These are phyloP conservation scores for Hydrozoanthus gracilis DNA, from an alignment of 92 coral and sea anemone species.

Conservation along the genomic window DNA sequence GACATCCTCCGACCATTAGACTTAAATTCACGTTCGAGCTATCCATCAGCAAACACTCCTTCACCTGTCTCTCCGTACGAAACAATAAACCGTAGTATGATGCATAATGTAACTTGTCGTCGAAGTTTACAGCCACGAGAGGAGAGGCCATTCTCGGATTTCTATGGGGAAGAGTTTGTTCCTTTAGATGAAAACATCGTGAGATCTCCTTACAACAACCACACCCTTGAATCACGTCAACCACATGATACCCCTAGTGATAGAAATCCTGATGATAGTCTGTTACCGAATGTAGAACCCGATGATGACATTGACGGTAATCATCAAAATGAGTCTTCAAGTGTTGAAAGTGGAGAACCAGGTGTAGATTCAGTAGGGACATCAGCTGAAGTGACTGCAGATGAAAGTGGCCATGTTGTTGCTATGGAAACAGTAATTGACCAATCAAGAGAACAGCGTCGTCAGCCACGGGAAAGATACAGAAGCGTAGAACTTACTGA, in stretches of 20 bases:
- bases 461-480: constrained; percentile 24
- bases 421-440: constrained; percentile 40
- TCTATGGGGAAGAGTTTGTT: constrained; percentile 73
- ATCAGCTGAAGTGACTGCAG: constrained; percentile 5
- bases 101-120: constrained; percentile 47
- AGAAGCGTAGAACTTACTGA: constrained; percentile 79
- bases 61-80: constrained; percentile 78
- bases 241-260: background rate
- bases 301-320: background rate
- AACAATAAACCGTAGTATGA: constrained; percentile 33
- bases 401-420: constrained; percentile 27
- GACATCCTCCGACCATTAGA: constrained; percentile 74
- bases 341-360: background rate
- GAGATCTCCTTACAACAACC: constrained; percentile 40
- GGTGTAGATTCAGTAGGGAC: background rate
- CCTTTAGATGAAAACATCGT: constrained; percentile 64
- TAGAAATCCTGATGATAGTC: background rate
- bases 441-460: background rate
- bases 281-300: background rate
- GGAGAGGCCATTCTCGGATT: constrained; percentile 83
- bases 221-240: constrained; percentile 8
- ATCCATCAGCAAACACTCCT: constrained; percentile 51
- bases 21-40: constrained; percentile 59
- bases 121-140: constrained; percentile 64
- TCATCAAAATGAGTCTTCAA: background rate